Percentiles rank a stretch among this genome's conserved stretches.
Conservation (phyloP, 1,140 invertebrate genomes). For the Theocolax elegans region DNA sequence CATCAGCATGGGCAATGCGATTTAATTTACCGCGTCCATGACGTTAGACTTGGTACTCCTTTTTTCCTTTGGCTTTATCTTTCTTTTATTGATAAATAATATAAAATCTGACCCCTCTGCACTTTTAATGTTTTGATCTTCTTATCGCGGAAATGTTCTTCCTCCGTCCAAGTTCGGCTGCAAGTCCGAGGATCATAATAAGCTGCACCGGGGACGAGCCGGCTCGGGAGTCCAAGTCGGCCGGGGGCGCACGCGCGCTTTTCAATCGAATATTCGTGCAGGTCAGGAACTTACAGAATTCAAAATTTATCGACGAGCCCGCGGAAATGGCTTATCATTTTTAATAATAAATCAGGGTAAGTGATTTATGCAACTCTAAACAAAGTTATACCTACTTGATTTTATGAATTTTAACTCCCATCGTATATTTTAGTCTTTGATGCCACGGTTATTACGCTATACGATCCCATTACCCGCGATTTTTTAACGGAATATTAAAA, state of each 20-base stretch:
- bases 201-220: not conserved
- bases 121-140: slow-evolving; percentile 34
- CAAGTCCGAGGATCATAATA: not conserved
- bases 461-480: too few relatives aligned
- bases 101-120: not conserved
- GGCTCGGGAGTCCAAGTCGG: too few relatives aligned
- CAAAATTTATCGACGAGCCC: slow-evolving; percentile 1
- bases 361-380: too few relatives aligned
- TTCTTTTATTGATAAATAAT: slow-evolving; percentile 23
- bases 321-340: not conserved
- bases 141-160: slow-evolving; percentile 26
- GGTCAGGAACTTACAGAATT: not conserved
- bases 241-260: too few relatives aligned
- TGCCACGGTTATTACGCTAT: too few relatives aligned
- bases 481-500: too few relatives aligned
- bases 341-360: slow-evolving; percentile 5
- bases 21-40: not conserved
- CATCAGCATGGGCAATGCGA: slow-evolving; percentile 16
- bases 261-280: slow-evolving; percentile 6
- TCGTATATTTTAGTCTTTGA: too few relatives aligned
- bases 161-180: not conserved
- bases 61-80: not conserved
- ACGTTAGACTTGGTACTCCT: not conserved
- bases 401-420: too few relatives aligned
- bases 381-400: too few relatives aligned